Conservation (phyloP, 2,113 vertebrate genomes). For the Ciconia stormi region DNA sequence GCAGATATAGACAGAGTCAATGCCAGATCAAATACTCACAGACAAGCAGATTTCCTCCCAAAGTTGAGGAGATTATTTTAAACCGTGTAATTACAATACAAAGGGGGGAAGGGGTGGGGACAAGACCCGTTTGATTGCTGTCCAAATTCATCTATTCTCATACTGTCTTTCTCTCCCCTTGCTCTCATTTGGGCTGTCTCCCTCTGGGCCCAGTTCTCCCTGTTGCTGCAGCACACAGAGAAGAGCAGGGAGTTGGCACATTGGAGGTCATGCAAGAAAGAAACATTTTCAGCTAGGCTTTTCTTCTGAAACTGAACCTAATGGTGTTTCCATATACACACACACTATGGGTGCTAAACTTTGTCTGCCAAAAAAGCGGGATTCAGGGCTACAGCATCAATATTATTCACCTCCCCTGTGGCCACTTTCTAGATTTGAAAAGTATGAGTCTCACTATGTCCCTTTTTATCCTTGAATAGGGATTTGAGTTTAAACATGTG, state of each 20-base stretch:
- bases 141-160: background rate
- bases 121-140: background rate
- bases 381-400: background rate
- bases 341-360: background rate
- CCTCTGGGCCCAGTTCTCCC: background rate
- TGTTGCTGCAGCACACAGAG: background rate
- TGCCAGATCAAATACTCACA: background rate
- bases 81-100: background rate
- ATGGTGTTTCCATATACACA: background rate
- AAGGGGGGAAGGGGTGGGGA: rapidly evolving
- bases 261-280: background rate
- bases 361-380: background rate
- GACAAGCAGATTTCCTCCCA: background rate
- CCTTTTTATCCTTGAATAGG: background rate
- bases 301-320: background rate
- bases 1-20: background rate
- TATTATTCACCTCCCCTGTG: background rate
- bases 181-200: background rate
- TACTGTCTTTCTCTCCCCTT: background rate
- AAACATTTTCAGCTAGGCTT: background rate
- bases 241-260: background rate
- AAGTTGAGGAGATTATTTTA: slow-evolving; percentile 20
- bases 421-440: background rate
- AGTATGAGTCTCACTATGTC: background rate
- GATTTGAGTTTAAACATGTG: background rate